These are phyloP conservation scores for Apotomis betuletana DNA, from an alignment of 2,888 invertebrate species.

Conservation along the genomic window DNA sequence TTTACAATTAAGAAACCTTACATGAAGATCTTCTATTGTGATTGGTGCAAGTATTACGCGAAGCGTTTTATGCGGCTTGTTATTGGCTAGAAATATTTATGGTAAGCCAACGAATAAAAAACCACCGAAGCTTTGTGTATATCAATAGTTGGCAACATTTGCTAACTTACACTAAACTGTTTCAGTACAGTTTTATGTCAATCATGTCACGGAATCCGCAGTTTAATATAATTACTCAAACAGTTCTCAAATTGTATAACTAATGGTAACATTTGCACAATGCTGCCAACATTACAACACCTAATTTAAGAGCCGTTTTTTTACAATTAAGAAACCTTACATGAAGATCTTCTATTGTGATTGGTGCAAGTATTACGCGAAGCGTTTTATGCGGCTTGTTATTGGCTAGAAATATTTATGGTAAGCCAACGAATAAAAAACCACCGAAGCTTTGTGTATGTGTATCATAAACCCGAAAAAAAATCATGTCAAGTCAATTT, in stretches of 20 bases:
- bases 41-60: slow-evolving; percentile 11
- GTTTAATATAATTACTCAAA: background rate
- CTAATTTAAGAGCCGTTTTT: slow-evolving; percentile 8
- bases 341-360: background rate
- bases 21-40: background rate
- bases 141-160: background rate
- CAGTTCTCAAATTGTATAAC: background rate
- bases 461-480: slow-evolving; percentile 6
- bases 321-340: background rate
- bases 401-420: slow-evolving; percentile 6
- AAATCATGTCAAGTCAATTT: slow-evolving; percentile 42
- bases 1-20: background rate
- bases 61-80: background rate
- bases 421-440: background rate
- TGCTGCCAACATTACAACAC: slow-evolving; percentile 9
- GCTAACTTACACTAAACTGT: background rate
- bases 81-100: slow-evolving; percentile 5
- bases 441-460: background rate
- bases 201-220: background rate
- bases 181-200: background rate
- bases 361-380: slow-evolving; percentile 4
- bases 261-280: slow-evolving; percentile 4
- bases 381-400: background rate
- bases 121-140: too few relatives aligned
- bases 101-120: background rate